Base-by-base conservation (phyloP, 2,888 invertebrate genomes). In the Noctua pronuba region DNA sequence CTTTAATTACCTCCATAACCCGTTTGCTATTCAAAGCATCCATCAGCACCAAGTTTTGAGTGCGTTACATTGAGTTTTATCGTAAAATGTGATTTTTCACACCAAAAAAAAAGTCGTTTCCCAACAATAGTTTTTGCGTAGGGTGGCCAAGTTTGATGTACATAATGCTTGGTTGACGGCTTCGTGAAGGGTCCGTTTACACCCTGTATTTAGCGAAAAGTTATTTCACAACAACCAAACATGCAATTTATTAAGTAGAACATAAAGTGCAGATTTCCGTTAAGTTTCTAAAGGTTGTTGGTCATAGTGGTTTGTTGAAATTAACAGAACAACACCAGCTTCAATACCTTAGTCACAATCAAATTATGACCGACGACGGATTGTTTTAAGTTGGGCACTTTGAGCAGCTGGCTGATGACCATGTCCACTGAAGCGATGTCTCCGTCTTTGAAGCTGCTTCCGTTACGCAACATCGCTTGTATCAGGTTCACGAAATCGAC, bases 311-410 rank as follows among this genome's bases (percentile, higher is more conserved):
- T 62, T 62, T 35, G 62, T 62, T 35, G 31, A 18, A 60, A 60
- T 31, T 18, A 18, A 60, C 21, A 24, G n/a, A 38, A 55, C 21
- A 67, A 55, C 52, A 52, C 41, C 16, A 7, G 2, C n/a, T 31
- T 16, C 5, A 16, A 64, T 89, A 95, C 95, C 92, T 93, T 95
- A 24, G 95, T 95, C 41, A 95, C 88, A 65, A 95, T 86, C 41
- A 95, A 80, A 76, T 93, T 89, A 58, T 90, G 89, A 66, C 88
- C 91, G 11, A 90, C 73, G 18, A 95, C 87, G 3, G 91, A 88
- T 4, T 89, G 80, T 74, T 90, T 92, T 60, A 95, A 91, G 8
- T 92, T 91, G 0, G 93, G 92, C 52, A 94, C 91, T 81, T 92
- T 90, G 13, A 93, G 81, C 44, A 95, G 80, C 49, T 94, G 94